These are phyloP conservation scores for Pseudochaenichthys georgianus DNA, from an alignment of 2,797 vertebrate genomes.

Conservation along the genomic window DNA sequence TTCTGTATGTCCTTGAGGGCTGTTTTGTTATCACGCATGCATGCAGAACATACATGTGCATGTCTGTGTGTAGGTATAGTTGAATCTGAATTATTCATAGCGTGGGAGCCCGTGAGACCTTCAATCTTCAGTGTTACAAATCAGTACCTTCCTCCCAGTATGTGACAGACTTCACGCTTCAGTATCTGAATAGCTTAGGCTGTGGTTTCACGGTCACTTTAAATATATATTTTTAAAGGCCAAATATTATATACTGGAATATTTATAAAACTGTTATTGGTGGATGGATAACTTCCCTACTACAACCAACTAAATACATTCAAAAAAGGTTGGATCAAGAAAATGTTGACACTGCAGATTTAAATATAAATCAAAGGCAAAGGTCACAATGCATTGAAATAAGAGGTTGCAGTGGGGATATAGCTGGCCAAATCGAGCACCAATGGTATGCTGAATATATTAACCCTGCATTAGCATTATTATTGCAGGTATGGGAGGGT, in stretches of 20 bases:
- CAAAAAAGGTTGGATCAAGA: background rate
- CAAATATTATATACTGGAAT: slow-evolving; percentile 38
- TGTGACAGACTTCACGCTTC: slow-evolving; percentile 50
- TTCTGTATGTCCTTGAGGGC: background rate
- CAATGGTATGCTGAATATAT: slow-evolving; percentile 19
- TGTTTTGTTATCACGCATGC: slow-evolving; percentile 41
- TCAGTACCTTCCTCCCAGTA: slow-evolving; percentile 57
- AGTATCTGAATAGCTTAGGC: slow-evolving; percentile 33
- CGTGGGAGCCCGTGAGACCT: slow-evolving; percentile 61
- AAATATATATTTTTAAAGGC: slow-evolving; percentile 56
- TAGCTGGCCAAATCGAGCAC: background rate
- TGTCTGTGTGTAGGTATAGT: slow-evolving; percentile 37
- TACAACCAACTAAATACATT: slow-evolving; percentile 17
- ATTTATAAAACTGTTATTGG: slow-evolving; percentile 38
- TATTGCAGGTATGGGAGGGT: background rate
- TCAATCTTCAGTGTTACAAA: slow-evolving; percentile 71
- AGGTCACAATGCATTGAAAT: slow-evolving; percentile 12
- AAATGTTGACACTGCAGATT: slow-evolving; percentile 24
- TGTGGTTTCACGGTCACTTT: slow-evolving; percentile 65
- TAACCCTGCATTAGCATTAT: slow-evolving; percentile 24
- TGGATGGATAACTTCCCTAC: slow-evolving; percentile 23
- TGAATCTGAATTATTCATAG: slow-evolving; percentile 76
- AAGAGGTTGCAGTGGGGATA: slow-evolving; percentile 4
- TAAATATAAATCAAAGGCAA: background rate
- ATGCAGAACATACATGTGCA: slow-evolving; percentile 17